Percentiles rank a stretch among this genome's conserved stretches.
phyloP scores from a whole-genome alignment of 1,140 invertebrate species.

The Saccostrea glomerata region DNA sequence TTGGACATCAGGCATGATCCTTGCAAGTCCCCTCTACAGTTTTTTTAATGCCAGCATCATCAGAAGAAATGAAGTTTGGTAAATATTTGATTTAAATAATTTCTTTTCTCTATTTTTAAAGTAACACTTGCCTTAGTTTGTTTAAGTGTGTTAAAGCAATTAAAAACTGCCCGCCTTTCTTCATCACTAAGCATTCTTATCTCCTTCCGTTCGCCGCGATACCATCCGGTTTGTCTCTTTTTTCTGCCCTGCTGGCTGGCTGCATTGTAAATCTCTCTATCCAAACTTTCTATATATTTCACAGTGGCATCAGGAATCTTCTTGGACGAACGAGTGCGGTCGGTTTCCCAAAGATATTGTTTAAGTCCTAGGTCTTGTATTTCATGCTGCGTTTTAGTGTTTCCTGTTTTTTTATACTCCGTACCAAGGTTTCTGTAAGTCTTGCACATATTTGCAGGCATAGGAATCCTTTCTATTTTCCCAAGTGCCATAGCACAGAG shows the following conservation, averaged over 20 bases:
- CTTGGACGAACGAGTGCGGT: neutral
- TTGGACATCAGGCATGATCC: neutral
- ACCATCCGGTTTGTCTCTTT: neutral
- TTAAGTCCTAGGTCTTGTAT: neutral
- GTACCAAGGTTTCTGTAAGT: neutral
- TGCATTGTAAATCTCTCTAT: constrained; percentile 1
- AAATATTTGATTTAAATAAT: neutral
- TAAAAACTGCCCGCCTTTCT: neutral
- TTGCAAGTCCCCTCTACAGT: neutral
- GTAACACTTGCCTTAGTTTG: neutral
- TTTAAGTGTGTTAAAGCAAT: neutral
- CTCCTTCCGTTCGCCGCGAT: neutral
- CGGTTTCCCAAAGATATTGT: neutral
- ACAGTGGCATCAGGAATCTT: neutral
- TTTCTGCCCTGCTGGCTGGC: constrained; percentile 6
- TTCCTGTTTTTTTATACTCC: neutral
- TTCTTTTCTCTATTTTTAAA: neutral
- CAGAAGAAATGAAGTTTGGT: neutral
- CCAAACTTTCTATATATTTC: neutral
- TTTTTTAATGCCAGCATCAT: neutral
- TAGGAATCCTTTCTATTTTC: neutral
- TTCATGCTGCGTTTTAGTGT: constrained; percentile 14
- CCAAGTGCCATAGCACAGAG: neutral
- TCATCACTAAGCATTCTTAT: neutral
- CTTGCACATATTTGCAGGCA: neutral